Evolutionary conservation across 1,140 invertebrate genomes (phyloP), one percentile per base, ranked within the genome.

Genomic region (Cyclina sinensis): DNA sequence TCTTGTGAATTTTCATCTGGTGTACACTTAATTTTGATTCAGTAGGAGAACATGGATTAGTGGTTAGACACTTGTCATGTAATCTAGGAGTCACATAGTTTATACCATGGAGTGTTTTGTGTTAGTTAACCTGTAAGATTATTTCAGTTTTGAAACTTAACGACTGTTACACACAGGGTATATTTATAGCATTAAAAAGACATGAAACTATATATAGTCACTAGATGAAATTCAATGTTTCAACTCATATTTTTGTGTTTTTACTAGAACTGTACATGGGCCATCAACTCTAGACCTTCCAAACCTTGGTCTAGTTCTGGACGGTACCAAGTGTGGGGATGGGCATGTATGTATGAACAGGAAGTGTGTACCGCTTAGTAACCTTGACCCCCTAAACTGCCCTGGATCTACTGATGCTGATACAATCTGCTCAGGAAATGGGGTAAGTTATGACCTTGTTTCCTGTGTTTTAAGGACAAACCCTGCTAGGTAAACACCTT

Each of bases 371-470:
- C 78, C 91, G 1, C 70, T 92, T n/a, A 76, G 81, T 16, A 86
- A 86, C 32, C 51, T 91, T 12, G 90, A 92, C 37, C 89, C 84
- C 54, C 85, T 93, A 24, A 80, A 51, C 24, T 94, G 94, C 80
- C 93, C 93, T 11, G 89, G 89, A 7, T 7, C 14, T n/a, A n/a
- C n/a, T n/a, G 86, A 88, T 27, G 54, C 89, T 7, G 89, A 91
- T 54, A 16, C 90, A 12, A 98, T 99, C 94, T 99, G 99, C 96
- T 99, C 98, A 65, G 98, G 98, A 62, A 97, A 98, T 96, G 99
- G 99, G 95, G 98, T 98, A 96, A 97, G 97, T 93, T 5, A 39
- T 27, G 43, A n/a, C n/a, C n/a, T n/a, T n/a, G n/a, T n/a, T n/a
- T n/a, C n/a, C n/a, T n/a, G n/a, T n/a, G n/a, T n/a, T n/a, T n/a